phyloP scores from a whole-genome alignment of 2,888 invertebrate genomes.

The Stramonita haemastoma region DNA sequence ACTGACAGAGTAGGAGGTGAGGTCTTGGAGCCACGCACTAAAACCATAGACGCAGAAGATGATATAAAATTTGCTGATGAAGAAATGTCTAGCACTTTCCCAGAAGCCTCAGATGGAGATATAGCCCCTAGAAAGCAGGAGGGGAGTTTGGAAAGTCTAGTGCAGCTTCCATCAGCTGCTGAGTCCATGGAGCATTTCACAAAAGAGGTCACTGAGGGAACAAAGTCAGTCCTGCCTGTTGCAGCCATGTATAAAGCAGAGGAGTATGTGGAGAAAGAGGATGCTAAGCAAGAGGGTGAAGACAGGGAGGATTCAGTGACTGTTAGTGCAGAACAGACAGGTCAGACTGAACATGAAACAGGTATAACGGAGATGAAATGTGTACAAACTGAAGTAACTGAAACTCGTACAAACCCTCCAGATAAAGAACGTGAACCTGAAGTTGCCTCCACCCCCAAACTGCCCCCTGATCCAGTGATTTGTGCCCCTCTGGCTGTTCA shows the following conservation, averaged over 20 bases:
- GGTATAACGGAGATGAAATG: background rate
- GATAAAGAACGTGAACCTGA: background rate
- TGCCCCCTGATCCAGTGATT: background rate
- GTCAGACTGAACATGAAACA: background rate
- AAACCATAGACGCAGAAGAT: background rate
- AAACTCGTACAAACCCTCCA: background rate
- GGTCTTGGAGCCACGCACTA: background rate
- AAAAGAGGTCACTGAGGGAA: background rate
- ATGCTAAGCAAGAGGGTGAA: background rate
- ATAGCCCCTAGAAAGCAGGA: conserved; percentile 32
- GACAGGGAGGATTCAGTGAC: background rate
- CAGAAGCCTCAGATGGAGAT: conserved; percentile 33
- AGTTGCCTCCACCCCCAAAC: background rate
- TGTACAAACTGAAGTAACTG: background rate
- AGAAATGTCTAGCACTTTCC: conserved; percentile 24
- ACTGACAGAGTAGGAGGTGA: background rate
- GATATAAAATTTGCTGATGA: conserved; percentile 27
- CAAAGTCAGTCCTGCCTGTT: background rate
- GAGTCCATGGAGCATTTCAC: background rate
- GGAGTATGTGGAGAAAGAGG: background rate
- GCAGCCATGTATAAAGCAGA: background rate
- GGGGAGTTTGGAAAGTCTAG: background rate
- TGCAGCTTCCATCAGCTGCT: background rate
- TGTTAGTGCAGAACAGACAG: background rate
- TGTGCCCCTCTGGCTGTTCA: conserved; percentile 12